Evolutionary conservation across 2,113 vertebrate species (phyloP).

Genomic region (Bos taurus): DNA sequence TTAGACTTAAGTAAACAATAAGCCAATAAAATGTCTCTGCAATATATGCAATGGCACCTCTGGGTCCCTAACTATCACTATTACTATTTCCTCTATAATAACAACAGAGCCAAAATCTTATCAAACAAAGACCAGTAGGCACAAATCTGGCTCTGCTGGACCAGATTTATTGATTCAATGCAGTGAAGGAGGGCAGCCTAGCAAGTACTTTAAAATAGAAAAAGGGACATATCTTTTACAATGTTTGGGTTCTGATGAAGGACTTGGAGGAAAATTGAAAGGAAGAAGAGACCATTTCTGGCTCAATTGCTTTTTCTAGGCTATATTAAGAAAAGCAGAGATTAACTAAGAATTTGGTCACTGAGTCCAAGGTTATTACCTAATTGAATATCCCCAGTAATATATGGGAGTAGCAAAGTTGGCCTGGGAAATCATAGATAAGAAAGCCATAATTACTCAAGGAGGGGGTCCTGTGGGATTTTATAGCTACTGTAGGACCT

Average conservation of each 20-base stretch:
- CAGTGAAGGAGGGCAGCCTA: neutral
- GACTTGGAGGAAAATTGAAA: neutral
- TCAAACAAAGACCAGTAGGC: too few relatives aligned
- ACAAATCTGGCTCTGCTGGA: too few relatives aligned
- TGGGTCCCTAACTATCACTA: neutral
- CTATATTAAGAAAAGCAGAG: neutral
- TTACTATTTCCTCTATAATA: neutral
- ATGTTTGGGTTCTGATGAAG: neutral
- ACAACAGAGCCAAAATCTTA: neutral
- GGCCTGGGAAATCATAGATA: neutral
- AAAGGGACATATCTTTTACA: neutral
- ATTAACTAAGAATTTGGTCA: neutral
- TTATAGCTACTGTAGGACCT: neutral
- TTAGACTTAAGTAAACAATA: neutral
- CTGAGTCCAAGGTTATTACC: neutral
- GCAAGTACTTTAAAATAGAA: neutral
- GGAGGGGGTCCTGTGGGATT: neutral
- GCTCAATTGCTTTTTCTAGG: neutral
- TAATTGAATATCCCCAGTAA: neutral
- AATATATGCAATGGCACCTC: neutral
- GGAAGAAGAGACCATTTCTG: neutral
- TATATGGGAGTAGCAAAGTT: neutral
- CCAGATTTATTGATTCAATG: neutral
- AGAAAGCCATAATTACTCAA: neutral
- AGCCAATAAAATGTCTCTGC: neutral